phyloP scores from a whole-genome alignment of 1,140 invertebrate species.

The Cotesia typhae region DNA sequence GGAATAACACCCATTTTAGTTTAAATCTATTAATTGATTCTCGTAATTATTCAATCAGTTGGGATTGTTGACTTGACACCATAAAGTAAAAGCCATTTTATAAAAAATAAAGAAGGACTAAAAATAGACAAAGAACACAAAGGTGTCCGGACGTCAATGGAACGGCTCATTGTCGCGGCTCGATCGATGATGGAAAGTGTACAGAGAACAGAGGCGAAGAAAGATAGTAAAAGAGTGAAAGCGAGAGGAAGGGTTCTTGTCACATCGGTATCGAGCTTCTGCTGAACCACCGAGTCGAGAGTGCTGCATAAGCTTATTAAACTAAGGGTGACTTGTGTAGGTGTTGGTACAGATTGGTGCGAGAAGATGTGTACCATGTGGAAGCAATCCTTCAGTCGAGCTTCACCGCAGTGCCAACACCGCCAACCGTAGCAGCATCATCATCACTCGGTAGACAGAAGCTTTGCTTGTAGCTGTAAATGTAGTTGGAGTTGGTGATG shows the following conservation, averaged over 20 bases:
- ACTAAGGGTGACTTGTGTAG: conserved; percentile 42
- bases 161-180: too few relatives aligned
- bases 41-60: too few relatives aligned
- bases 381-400: background rate
- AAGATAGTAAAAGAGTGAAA: conserved; percentile 1
- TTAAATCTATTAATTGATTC: too few relatives aligned
- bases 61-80: too few relatives aligned
- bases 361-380: too few relatives aligned
- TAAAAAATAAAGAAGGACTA: too few relatives aligned
- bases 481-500: background rate
- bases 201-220: too few relatives aligned
- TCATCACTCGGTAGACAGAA: conserved; percentile 23
- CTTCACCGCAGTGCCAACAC: conserved; percentile 4
- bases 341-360: background rate
- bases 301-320: conserved; percentile 66
- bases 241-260: background rate
- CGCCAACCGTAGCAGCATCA: conserved; percentile 23
- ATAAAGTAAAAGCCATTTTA: too few relatives aligned
- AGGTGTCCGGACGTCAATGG: too few relatives aligned
- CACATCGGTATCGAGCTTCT: conserved; percentile 4
- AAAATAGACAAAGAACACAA: too few relatives aligned
- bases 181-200: too few relatives aligned
- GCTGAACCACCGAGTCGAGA: conserved; percentile 47
- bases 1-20: too few relatives aligned
- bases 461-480: background rate